phyloP scores from a whole-genome alignment of 2,113 vertebrate genomes.

The Paracanthobrama guichenoti region DNA sequence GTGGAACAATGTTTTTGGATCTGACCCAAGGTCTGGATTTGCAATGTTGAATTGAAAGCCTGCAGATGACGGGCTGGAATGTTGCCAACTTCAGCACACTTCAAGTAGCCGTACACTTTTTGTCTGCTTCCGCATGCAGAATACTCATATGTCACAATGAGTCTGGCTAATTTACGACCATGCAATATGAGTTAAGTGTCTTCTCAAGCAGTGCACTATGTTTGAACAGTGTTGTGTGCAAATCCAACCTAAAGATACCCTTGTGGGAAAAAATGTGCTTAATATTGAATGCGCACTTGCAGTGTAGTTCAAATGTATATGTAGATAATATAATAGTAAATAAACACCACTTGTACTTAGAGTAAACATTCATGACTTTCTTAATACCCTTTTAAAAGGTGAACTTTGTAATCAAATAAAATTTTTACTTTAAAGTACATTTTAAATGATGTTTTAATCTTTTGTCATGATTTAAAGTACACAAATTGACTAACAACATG shows the following conservation, averaged over 20 bases:
- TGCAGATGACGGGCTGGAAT: slow-evolving; percentile 36
- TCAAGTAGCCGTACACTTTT: slow-evolving; percentile 29
- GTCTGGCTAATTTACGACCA: slow-evolving; percentile 34
- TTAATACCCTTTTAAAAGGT: not conserved
- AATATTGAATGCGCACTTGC: not conserved
- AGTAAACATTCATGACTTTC: not conserved
- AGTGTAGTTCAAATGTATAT: not conserved
- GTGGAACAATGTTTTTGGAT: not conserved
- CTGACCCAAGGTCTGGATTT: slow-evolving; percentile 7
- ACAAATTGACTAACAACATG: too few species aligned
- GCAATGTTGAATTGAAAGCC: slow-evolving; percentile 33
- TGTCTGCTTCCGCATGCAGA: slow-evolving; percentile 18
- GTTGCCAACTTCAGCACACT: slow-evolving; percentile 27
- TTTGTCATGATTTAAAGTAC: too few species aligned
- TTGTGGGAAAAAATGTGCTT: not conserved
- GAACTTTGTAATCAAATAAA: not conserved
- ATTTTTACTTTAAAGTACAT: too few species aligned
- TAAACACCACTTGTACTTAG: not conserved
- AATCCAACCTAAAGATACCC: not conserved
- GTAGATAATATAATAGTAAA: not conserved
- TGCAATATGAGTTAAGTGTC: slow-evolving; percentile 22
- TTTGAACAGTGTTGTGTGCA: not conserved
- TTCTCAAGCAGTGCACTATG: not conserved
- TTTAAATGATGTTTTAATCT: not conserved
- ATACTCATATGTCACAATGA: slow-evolving; percentile 39